A percentile compares a stretch with the other conserved stretches of the same genome.
phyloP scores from a whole-genome alignment of 2,888 invertebrate genomes.

The Leptothorax acervorum region DNA sequence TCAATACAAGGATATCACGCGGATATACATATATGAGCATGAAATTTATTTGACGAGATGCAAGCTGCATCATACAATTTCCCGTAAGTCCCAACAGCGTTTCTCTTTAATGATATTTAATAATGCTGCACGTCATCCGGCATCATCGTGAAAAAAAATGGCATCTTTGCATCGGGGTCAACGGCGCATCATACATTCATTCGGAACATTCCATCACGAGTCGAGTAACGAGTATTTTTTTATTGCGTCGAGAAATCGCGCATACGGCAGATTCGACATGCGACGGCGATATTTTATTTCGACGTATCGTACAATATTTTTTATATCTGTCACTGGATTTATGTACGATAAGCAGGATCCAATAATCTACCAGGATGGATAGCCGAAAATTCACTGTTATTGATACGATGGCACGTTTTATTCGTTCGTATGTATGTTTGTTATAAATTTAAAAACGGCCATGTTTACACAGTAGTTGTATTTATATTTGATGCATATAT shows the following conservation, averaged over 20 bases:
- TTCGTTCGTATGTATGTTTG: constrained; percentile 34
- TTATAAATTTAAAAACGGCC: constrained; percentile 48
- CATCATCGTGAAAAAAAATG: constrained; percentile 46
- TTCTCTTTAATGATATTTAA: constrained; percentile 74
- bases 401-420: constrained; percentile 48
- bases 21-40: not conserved
- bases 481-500: constrained; percentile 21
- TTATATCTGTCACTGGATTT: constrained; percentile 47
- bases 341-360: constrained; percentile 50
- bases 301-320: constrained; percentile 47
- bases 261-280: constrained; percentile 19
- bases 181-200: constrained; percentile 19
- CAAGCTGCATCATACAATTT: constrained; percentile 1
- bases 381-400: constrained; percentile 42
- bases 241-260: constrained; percentile 48
- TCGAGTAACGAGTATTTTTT: constrained; percentile 37
- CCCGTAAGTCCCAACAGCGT: constrained; percentile 47
- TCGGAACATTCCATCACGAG: constrained; percentile 31
- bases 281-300: constrained; percentile 47
- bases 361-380: constrained; percentile 50
- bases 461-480: constrained; percentile 39
- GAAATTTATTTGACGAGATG: constrained; percentile 27
- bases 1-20: not conserved
- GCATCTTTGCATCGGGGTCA: constrained; percentile 47
- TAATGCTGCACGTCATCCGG: constrained; percentile 54